These are phyloP conservation scores for Dryobotodes eremita DNA, from an alignment of 2,888 invertebrate species.

Conservation along the genomic window DNA sequence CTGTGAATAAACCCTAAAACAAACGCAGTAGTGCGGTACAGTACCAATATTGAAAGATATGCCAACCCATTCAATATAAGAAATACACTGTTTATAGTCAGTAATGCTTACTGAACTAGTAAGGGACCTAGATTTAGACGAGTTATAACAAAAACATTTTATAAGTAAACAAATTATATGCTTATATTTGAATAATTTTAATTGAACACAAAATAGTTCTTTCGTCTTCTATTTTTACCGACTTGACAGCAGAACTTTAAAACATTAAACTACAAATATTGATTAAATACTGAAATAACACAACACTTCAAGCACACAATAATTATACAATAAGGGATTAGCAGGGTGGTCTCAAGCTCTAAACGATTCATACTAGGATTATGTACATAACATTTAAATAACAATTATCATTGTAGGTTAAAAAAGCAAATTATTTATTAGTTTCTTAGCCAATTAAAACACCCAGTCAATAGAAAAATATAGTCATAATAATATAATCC, in stretches of 20 bases:
- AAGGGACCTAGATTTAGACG: neutral
- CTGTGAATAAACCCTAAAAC: neutral
- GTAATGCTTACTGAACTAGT: neutral
- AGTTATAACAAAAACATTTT: neutral
- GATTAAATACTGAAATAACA: slow-evolving; percentile 26
- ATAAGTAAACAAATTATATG: neutral
- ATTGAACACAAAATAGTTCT: neutral
- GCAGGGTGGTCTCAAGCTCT: slow-evolving; percentile 47
- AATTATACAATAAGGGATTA: slow-evolving; percentile 9
- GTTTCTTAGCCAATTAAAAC: slow-evolving; percentile 16
- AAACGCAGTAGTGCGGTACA: neutral
- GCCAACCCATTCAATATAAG: neutral
- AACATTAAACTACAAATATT: neutral
- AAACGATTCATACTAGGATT: slow-evolving; percentile 30
- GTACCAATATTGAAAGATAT: neutral
- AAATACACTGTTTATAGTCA: neutral
- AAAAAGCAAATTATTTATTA: slow-evolving; percentile 23
- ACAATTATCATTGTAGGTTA: neutral
- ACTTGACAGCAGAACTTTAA: neutral
- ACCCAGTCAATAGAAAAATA: neutral
- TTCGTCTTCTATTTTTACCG: neutral
- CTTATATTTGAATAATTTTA: neutral
- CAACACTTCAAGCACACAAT: slow-evolving; percentile 50
- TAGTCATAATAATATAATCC: slow-evolving; percentile 3
- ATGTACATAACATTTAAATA: slow-evolving; percentile 3